Evolutionary conservation across 1,140 invertebrate genomes (phyloP), one percentile per base, ranked within the genome.

Genomic region (Cecropterus lyciades): DNA sequence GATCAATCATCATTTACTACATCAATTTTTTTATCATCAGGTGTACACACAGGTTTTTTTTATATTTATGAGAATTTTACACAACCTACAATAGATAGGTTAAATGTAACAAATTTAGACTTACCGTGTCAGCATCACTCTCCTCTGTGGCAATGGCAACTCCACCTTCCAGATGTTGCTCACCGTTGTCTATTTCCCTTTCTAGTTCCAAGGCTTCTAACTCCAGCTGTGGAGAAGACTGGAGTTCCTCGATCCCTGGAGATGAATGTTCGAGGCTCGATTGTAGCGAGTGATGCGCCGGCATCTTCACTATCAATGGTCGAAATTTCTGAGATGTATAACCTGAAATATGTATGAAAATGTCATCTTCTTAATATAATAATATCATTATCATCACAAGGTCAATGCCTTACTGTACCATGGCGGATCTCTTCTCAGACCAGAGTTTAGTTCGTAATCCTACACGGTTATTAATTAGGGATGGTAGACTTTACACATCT

Each of bases 111-210:
- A 30, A 16, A 16, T 5, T 51, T 33, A 59, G 43, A 77, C 84
- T 83, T 68, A 91, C 86, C 78, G 80, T 82, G 13, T 89, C 87
- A 20, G 69, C 79, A 60, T 91, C 89, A 64, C 84, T 91, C 63
- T 91, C 89, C 59, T 84, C 84, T 6, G 77, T 77, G 11, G 87
- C 89, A 9, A 90, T 87, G 5, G 82, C 78, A 4, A 82, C 75
- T 37, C 75, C 85, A 57, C 75, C 80, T 5, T 87, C 83, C 33
- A 91, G 71, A 14, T 87, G 84, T 20, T 80, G 80, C 30, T 91
- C 86, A 17, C 79, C 87, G 9, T 80, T 80, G 27, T 76, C 67
- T 13, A 91, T 69, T 51, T 91, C 75, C 16, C 72, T 69, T 9
- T 91, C 87, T 4, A 91, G 69, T 46, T 85, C 83, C 5, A 78